phyloP scores from a whole-genome alignment of 2,888 invertebrate genomes.

The Bellardia bayeri region DNA sequence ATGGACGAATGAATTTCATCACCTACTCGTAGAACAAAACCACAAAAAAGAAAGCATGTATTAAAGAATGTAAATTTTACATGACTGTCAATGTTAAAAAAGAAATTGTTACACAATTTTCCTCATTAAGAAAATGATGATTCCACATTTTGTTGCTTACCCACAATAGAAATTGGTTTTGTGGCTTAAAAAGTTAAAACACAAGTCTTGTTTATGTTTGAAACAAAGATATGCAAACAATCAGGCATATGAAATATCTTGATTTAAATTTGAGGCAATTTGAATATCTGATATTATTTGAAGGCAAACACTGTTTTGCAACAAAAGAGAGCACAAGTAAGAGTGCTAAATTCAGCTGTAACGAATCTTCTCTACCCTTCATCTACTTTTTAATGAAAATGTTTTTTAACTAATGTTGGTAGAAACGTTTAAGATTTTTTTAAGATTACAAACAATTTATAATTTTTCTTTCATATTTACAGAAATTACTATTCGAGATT shows the following conservation, averaged over 20 bases:
- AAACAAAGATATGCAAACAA: too few species aligned
- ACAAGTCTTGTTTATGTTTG: not conserved
- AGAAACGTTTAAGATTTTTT: too few species aligned
- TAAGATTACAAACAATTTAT: too few species aligned
- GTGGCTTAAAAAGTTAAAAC: constrained; percentile 3
- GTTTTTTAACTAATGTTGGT: too few species aligned
- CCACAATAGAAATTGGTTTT: constrained; percentile 1
- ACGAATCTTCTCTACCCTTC: too few species aligned
- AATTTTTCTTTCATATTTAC: too few species aligned
- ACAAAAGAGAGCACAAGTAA: not conserved
- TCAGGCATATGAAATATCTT: not conserved
- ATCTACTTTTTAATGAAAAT: too few species aligned
- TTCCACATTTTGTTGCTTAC: not conserved
- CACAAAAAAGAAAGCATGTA: not conserved
- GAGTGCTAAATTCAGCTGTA: too few species aligned
- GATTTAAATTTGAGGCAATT: not conserved
- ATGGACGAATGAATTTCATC: not conserved
- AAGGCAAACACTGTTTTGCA: not conserved
- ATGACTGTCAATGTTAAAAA: not conserved
- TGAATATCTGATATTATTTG: not conserved
- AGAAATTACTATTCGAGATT: too few species aligned
- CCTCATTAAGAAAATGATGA: not conserved
- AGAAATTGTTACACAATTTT: not conserved
- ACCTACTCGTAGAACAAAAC: not conserved
- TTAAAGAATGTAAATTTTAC: constrained; percentile 7